Evolutionary conservation across 2,888 invertebrate species (phyloP), one percentile per base, ranked within the genome.

Genomic region (Antheraea assamensis): DNA sequence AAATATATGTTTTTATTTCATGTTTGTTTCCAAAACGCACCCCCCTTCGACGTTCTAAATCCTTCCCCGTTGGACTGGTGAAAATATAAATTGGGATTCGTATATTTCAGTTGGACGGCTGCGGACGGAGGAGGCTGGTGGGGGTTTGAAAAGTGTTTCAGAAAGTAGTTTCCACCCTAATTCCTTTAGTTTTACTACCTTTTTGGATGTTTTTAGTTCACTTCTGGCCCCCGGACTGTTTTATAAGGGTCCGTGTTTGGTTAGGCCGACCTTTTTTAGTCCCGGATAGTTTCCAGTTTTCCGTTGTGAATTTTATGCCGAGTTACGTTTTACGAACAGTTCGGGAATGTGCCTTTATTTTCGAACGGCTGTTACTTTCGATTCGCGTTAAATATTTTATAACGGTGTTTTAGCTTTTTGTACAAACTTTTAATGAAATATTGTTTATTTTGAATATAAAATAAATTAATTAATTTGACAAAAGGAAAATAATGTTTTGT

Each of bases 111-210:
- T 73, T 49, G 71, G 61, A 52, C 72, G 75, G 73, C 75, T 85
- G 83, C 81, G 83, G 77, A 79, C 84, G 83, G 80, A 10, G 24
- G n/a, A 19, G 52, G 52, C 81, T 81, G 80, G 81, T 78, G 82
- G 79, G 81, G 86, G 86, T 84, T 77, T 64, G 74, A 90, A 92
- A 91, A 93, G 92, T 92, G 93, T 92, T 94, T 92, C 88, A 93
- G 92, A 94, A 94, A 94, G 94, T 94, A 93, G 94, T 93, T 92
- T 88, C 78, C 84, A 81, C 88, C 85, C 82, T 94, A 94, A 93
- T 94, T 93, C 93, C 94, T 90, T 92, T 93, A 94, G 94, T 94
- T 94, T 94, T 94, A 94, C 92, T 89, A 92, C 92, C 93, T 93
- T 94, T 94, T 94, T 92, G 93, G 92, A 87, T 83, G 87, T 93